Conservation (phyloP, 2,888 invertebrate species). For the Dynastes grantii region DNA sequence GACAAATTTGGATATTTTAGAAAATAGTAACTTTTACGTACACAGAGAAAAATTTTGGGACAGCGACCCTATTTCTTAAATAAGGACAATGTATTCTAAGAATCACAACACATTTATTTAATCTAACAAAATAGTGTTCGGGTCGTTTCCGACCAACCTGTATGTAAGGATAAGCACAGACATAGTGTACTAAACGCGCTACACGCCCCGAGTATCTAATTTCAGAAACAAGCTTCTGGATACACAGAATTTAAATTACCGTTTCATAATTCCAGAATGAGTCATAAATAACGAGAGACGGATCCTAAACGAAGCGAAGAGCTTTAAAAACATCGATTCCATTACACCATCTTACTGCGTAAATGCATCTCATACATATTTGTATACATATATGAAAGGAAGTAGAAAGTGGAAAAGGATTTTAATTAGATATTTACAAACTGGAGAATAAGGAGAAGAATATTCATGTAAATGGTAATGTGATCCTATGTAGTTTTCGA, state of each 20-base stretch:
- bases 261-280: slow-evolving; percentile 41
- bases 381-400: background rate
- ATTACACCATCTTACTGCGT: slow-evolving; percentile 9
- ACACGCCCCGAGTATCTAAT: slow-evolving; percentile 43
- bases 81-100: too few relatives aligned
- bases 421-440: slow-evolving; percentile 4
- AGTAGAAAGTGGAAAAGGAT: slow-evolving; percentile 12
- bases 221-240: slow-evolving; percentile 32
- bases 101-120: too few relatives aligned
- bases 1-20: too few relatives aligned
- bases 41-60: too few relatives aligned
- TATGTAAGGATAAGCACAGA: background rate
- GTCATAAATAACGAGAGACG: slow-evolving; percentile 39
- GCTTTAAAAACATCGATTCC: slow-evolving; percentile 19
- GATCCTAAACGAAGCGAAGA: slow-evolving; percentile 15
- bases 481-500: background rate
- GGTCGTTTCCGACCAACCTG: background rate
- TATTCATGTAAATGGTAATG: slow-evolving; percentile 1
- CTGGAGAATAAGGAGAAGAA: background rate
- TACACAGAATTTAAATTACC: slow-evolving; percentile 29
- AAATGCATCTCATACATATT: background rate
- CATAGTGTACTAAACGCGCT: background rate
- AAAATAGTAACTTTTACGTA: too few relatives aligned
- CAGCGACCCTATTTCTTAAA: too few relatives aligned
- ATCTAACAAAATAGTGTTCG: too few relatives aligned